Conservation (phyloP, 2,113 vertebrate species). For the Montifringilla adamsi region DNA sequence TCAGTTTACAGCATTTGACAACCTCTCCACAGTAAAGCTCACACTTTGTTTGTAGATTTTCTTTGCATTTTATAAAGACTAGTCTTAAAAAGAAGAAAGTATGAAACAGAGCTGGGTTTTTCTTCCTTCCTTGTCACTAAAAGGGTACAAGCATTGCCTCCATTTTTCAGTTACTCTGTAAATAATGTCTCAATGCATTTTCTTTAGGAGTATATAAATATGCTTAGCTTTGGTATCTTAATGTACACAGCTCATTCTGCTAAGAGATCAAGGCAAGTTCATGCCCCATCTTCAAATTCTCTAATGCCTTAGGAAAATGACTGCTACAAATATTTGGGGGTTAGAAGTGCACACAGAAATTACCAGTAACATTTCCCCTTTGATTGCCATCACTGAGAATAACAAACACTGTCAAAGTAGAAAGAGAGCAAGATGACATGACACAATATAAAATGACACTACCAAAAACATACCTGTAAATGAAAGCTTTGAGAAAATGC, state of each 20-base stretch:
- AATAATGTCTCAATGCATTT: not conserved
- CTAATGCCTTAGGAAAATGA: not conserved
- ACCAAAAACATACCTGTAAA: slow-evolving; percentile 15
- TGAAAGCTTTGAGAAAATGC: slow-evolving; percentile 15
- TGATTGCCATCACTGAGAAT: slow-evolving; percentile 40
- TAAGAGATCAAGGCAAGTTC: slow-evolving; percentile 27
- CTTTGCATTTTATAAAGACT: not conserved
- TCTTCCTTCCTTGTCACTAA: not conserved
- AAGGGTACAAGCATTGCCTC: not conserved
- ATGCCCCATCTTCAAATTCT: not conserved
- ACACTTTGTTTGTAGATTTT: not conserved
- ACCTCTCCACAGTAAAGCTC: not conserved
- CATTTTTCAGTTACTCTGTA: not conserved
- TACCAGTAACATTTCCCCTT: slow-evolving; percentile 44
- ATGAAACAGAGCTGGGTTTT: not conserved
- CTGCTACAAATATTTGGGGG: slow-evolving; percentile 34
- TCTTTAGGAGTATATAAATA: not conserved
- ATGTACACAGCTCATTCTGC: not conserved
- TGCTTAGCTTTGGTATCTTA: not conserved
- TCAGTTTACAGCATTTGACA: not conserved
- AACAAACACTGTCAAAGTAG: slow-evolving; percentile 38
- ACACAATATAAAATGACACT: not conserved
- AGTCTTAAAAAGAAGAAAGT: not conserved
- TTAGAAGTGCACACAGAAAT: slow-evolving; percentile 34
- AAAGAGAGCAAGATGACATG: slow-evolving; percentile 3